Percentiles rank a stretch among this genome's conserved stretches.
Conservation (phyloP, 1,140 invertebrate species). For the Brachionus sp. region DNA sequence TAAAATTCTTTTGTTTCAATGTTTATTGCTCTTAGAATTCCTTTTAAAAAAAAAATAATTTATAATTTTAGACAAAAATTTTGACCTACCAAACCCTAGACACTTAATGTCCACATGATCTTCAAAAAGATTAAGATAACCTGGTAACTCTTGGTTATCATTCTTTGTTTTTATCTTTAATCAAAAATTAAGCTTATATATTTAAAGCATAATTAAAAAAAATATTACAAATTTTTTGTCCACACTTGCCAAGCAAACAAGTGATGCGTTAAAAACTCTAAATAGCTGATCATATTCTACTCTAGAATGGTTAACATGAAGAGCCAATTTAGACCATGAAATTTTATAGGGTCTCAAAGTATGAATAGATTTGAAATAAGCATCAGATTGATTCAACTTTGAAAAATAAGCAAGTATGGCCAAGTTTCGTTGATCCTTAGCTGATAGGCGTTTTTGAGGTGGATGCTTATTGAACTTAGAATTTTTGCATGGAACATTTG, state of each 20-base stretch:
- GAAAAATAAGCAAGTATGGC: constrained; percentile 50
- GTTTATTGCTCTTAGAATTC: constrained; percentile 53
- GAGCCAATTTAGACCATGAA: constrained; percentile 51
- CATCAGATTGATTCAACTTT: constrained; percentile 45
- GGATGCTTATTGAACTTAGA: not conserved
- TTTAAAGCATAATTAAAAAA: not conserved
- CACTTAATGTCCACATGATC: constrained; percentile 50
- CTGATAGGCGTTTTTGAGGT: not conserved
- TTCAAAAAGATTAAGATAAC: constrained; percentile 47
- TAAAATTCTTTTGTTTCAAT: constrained; percentile 48
- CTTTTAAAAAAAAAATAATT: constrained; percentile 47
- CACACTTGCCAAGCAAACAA: constrained; percentile 54
- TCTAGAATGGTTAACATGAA: constrained; percentile 51
- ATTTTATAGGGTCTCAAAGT: constrained; percentile 50
- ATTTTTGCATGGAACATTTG: constrained; percentile 19
- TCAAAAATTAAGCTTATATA: not conserved
- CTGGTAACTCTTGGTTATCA: constrained; percentile 5
- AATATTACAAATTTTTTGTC: constrained; percentile 49
- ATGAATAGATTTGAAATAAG: constrained; percentile 47
- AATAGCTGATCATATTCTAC: constrained; percentile 50
- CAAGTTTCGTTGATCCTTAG: constrained; percentile 50
- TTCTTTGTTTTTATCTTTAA: not conserved
- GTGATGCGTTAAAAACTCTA: constrained; percentile 53
- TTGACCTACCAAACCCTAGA: constrained; percentile 51
- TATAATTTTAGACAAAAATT: not conserved